Percentiles rank a stretch among this genome's conserved stretches.
phyloP scores from a whole-genome alignment of 2,888 invertebrate genomes.

The Pseudococcus viburni region DNA sequence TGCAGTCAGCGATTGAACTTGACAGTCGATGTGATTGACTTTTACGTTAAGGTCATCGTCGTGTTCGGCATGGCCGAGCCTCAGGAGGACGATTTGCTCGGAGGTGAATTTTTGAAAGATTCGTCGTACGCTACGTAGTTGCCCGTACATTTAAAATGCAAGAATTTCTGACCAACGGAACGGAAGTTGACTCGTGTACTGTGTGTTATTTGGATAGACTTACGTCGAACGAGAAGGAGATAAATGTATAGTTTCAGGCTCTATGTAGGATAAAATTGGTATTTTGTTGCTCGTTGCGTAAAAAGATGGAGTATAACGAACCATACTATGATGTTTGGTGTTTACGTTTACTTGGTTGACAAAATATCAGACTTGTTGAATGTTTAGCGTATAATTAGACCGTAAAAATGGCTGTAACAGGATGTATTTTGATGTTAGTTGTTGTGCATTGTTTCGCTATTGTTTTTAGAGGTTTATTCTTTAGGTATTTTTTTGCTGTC shows the following conservation, averaged over 20 bases:
- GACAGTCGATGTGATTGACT: constrained; percentile 35
- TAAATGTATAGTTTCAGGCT: neutral
- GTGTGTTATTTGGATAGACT: constrained; percentile 4
- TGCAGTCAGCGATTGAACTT: constrained; percentile 3
- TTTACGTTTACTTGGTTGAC: constrained; percentile 31
- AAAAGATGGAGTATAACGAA: neutral
- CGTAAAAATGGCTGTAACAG: constrained; percentile 34
- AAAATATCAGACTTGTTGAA: constrained; percentile 13
- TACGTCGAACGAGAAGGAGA: neutral
- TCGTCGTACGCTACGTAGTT: neutral
- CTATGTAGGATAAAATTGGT: neutral
- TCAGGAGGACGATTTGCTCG: neutral
- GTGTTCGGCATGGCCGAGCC: constrained; percentile 4
- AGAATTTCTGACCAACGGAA: neutral
- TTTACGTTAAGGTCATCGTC: constrained; percentile 31
- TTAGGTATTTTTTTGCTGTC: neutral
- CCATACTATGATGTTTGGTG: neutral
- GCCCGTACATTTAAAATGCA: neutral
- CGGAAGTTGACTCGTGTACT: neutral
- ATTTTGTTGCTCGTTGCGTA: constrained; percentile 6
- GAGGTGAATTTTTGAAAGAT: constrained; percentile 10
- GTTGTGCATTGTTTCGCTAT: neutral
- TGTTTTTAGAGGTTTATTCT: neutral
- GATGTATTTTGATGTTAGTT: constrained; percentile 33
- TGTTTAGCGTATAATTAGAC: constrained; percentile 24